Evolutionary conservation across 2,113 vertebrate genomes (phyloP).

Genomic region (Tetrax tetrax): DNA sequence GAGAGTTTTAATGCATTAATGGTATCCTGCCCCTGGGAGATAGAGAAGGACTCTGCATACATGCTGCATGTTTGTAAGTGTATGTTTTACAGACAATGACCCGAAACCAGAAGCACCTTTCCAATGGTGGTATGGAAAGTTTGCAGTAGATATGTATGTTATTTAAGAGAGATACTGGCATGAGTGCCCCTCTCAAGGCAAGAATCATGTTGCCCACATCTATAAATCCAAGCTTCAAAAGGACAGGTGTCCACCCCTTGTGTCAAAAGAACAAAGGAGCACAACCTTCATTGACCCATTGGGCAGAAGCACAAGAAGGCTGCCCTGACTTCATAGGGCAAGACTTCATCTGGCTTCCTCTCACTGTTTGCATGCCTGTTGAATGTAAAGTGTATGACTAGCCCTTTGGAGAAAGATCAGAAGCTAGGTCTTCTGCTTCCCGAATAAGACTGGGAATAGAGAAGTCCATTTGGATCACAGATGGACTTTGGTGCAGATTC

Average conservation of each 20-base stretch:
- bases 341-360: neutral
- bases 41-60: neutral
- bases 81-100: neutral
- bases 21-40: neutral
- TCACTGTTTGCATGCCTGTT: neutral
- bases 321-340: neutral
- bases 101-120: neutral
- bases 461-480: neutral
- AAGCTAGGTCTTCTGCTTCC: neutral
- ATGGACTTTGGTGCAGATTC: neutral
- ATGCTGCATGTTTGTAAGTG: neutral
- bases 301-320: neutral
- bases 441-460: neutral
- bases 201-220: rapidly evolving
- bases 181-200: neutral
- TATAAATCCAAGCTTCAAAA: neutral
- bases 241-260: neutral
- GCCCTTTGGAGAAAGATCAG: neutral
- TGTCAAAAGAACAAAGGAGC: neutral
- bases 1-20: neutral
- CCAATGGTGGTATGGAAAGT: neutral
- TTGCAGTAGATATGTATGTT: neutral
- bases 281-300: neutral
- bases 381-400: neutral
- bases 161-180: neutral